Evolutionary conservation across 2,888 invertebrate genomes (phyloP), one percentile per base, ranked within the genome.

Genomic region (Drepanosiphum platanoidis): DNA sequence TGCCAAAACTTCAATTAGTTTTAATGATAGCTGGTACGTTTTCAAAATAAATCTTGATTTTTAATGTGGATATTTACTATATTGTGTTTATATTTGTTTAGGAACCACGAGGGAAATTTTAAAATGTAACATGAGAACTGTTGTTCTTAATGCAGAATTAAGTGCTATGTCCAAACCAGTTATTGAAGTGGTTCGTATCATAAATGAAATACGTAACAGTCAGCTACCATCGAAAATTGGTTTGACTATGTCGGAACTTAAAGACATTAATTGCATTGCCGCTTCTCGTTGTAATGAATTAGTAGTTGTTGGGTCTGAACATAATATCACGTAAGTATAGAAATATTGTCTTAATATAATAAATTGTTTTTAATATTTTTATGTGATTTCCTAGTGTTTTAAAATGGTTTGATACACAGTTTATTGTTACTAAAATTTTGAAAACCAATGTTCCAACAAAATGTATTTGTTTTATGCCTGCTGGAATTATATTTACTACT

Each of bases 1-100:
- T 87, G 66, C 86, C 86, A 1, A 86, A 87, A 86, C 75, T 87
- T 58, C 86, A 79, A 32, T 32, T 87, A 42, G 86, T 86, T 72
- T 83, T 87, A 72, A 72, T 86, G 22, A 83, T 87, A 61, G 86
- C 83, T 75, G 87, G 87, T 87, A 77, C 30, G 66, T 75, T 61
- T 81, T 18, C 0, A 13, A 34, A 64, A 34, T 1, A 39, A 74
- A 34, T 46, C n/a, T 30, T 58, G 11, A n/a, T 30, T 39, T 46
- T 64, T 27, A 36, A 36, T 32, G 8, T 11, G 18, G 9, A 27
- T 1, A 22, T 52, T 52, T 32, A 74, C 32, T 32, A 15, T 66
- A 66, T 64, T 58, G 15, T 68, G 15, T 70, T 18, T 52, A 5
- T 80, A 52, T 15, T 30, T 11, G 30, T 46, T 77, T 18, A 84